Percentiles rank a stretch among this genome's conserved stretches.
Conservation (phyloP, 2,797 vertebrate species). For the Stomatorhinus walkeri region DNA sequence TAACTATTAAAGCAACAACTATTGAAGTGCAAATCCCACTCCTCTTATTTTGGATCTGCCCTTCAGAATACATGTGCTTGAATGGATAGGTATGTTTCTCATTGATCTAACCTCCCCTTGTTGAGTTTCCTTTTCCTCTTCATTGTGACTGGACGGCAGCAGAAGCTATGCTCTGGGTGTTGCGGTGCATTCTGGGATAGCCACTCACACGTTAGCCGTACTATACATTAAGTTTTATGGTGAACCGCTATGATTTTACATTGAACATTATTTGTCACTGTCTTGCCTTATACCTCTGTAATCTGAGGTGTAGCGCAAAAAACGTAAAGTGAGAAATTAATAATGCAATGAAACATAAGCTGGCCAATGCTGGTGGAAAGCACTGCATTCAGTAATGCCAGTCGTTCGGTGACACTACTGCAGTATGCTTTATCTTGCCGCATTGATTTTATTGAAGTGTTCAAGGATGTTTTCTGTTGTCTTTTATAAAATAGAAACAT, state of each 20-base stretch:
- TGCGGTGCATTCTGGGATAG: neutral
- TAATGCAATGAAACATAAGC: neutral
- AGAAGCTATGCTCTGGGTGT: neutral
- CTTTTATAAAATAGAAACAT: neutral
- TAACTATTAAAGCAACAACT: neutral
- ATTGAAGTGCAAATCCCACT: neutral
- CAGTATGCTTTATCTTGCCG: neutral
- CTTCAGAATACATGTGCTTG: neutral
- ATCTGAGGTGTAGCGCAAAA: neutral
- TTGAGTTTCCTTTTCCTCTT: neutral
- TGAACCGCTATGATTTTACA: neutral
- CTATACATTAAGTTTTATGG: neutral
- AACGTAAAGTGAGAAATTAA: neutral
- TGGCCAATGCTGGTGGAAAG: neutral
- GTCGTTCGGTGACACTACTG: neutral
- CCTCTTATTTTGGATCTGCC: neutral
- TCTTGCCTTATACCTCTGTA: neutral
- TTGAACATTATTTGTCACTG: neutral
- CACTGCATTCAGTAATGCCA: neutral
- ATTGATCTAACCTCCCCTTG: neutral
- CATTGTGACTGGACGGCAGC: neutral
- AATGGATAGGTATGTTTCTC: neutral
- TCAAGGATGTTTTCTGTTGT: neutral
- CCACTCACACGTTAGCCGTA: neutral
- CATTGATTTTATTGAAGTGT: slow-evolving; percentile 4